A percentile compares a stretch with the other conserved stretches of the same genome.
Evolutionary conservation across 2,888 invertebrate genomes (phyloP).

Genomic region (Asteroscopus sphinx): DNA sequence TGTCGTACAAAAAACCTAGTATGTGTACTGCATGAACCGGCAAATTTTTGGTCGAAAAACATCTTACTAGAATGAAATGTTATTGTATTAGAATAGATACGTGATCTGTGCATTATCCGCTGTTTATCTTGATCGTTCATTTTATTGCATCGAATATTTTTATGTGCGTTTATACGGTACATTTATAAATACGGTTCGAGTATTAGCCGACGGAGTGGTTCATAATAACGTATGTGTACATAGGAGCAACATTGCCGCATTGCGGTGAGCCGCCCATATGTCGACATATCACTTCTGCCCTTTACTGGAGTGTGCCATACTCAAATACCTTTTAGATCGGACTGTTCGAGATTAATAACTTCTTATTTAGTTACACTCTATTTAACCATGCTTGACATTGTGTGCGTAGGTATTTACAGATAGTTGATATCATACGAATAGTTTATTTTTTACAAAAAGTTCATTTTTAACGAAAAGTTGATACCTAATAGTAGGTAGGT

Average conservation of each 20-base stretch:
- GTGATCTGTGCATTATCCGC: constrained; percentile 35
- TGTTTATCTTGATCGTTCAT: constrained; percentile 38
- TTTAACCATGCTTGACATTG: constrained; percentile 10
- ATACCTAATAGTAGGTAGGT: too few relatives aligned
- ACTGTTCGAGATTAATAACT: constrained; percentile 50
- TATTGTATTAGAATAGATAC: constrained; percentile 26
- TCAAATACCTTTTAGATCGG: constrained; percentile 70
- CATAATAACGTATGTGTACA: constrained; percentile 82
- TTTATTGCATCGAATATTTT: constrained; percentile 48
- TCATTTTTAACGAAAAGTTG: too few relatives aligned
- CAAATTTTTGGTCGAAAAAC: not conserved
- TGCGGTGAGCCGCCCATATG: constrained; percentile 85
- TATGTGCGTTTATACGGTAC: constrained; percentile 46
- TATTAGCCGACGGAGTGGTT: constrained; percentile 78
- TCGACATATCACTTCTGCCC: constrained; percentile 86
- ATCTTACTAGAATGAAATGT: constrained; percentile 6
- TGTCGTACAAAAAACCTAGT: constrained; percentile 17
- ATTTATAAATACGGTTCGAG: constrained; percentile 73
- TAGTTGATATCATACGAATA: not conserved
- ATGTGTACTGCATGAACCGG: not conserved
- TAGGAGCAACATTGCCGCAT: constrained; percentile 85
- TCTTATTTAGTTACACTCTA: constrained; percentile 33
- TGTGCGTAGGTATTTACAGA: constrained; percentile 8
- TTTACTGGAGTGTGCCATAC: constrained; percentile 73
- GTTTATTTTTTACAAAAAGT: too few relatives aligned